Evolutionary conservation across 2,888 invertebrate genomes (phyloP), one percentile per base, ranked within the genome.

Genomic region (Pseudoips prasinana): DNA sequence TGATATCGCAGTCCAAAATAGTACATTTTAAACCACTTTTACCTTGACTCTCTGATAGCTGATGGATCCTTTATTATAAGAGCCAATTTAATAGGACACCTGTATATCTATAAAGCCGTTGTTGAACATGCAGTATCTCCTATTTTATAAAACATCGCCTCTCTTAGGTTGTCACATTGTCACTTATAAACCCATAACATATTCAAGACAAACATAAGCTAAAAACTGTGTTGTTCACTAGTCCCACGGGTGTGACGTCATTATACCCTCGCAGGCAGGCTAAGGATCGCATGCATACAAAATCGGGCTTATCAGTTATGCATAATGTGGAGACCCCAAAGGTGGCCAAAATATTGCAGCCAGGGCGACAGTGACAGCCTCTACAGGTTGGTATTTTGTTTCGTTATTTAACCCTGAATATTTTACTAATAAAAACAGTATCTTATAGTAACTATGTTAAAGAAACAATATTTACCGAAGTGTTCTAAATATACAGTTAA

Each of bases 281-380:
- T 80, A 84, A 82, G 87, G 85, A 87, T 83, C 88, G 84, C 70
- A 89, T 89, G 89, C 89, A 89, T 89, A 89, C 87, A 73, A 76
- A 89, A 89, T 88, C 61, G 75, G 60, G 73, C 87, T 87, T 86
- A 88, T 89, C 86, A 76, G 89, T 86, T 89, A 89, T 89, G 89
- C 89, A 89, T 89, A 89, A 87, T 89, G 84, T 77, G 76, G 79
- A 74, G 81, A 76, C 83, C 86, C 86, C 85, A 74, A 84, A 87
- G 88, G 88, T 87, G 83, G 58, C 82, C 85, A 85, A 86, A 86
- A 87, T 86, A 86, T 86, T 85, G 82, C 81, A 79, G 63, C 64
- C 63, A 64, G 64, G 64, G 58, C 58, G 47, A 57, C 44, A 51
- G 29, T 22, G 10, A 10, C 25, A n/a, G 22, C 5, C 2, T 30